phyloP scores from a whole-genome alignment of 2,113 vertebrate species.

The Vombatus ursinus region DNA sequence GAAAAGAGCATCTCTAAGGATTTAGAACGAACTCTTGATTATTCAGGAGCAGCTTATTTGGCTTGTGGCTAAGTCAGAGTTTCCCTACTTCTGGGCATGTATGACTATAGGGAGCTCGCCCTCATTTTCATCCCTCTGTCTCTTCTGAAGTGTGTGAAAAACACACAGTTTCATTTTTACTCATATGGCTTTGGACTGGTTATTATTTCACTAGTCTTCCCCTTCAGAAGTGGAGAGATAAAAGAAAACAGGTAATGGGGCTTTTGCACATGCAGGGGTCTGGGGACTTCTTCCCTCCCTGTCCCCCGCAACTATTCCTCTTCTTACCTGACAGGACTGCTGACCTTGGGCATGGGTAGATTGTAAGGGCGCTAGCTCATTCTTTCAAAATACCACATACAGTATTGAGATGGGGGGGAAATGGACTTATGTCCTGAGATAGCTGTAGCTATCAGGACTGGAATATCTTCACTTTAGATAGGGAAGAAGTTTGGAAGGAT shows the following conservation, averaged over 20 bases:
- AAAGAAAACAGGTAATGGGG: conserved; percentile 34
- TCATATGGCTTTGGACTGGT: conserved; percentile 68
- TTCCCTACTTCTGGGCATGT: conserved; percentile 76
- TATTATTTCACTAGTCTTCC: conserved; percentile 64
- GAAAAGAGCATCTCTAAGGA: conserved; percentile 66
- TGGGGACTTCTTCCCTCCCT: conserved; percentile 71
- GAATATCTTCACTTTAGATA: conserved; percentile 1
- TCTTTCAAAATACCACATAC: conserved; percentile 57
- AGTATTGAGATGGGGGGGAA: conserved; percentile 5
- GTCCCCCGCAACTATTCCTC: conserved; percentile 51
- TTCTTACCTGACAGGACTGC: conserved; percentile 61
- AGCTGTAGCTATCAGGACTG: background rate
- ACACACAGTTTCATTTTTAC: conserved; percentile 71
- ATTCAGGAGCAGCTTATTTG: conserved; percentile 72
- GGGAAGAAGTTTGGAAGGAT: background rate
- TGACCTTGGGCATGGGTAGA: conserved; percentile 55
- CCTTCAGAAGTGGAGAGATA: conserved; percentile 63
- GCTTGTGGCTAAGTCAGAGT: conserved; percentile 75
- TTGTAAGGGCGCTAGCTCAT: conserved; percentile 66
- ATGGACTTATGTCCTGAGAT: background rate
- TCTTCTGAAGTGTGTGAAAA: conserved; percentile 73
- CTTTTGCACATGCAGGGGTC: conserved; percentile 67
- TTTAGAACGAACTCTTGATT: conserved; percentile 72
- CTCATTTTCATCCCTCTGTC: conserved; percentile 70
- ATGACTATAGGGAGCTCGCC: conserved; percentile 73